A percentile compares a stretch with the other conserved stretches of the same genome.
Evolutionary conservation across 2,113 vertebrate species (phyloP).

Genomic region (Alosa alosa): DNA sequence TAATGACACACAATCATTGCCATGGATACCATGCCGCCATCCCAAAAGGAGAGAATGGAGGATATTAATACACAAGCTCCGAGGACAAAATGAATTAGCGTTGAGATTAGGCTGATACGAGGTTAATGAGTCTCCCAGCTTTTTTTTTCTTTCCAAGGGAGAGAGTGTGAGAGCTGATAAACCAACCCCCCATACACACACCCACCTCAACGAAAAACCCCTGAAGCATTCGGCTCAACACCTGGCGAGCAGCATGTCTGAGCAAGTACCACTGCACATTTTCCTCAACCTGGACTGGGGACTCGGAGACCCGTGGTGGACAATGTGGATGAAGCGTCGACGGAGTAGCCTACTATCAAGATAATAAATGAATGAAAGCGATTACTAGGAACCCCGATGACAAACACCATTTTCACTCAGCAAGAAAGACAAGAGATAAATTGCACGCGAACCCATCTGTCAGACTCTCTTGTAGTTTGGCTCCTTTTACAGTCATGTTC

Average conservation of each 20-base stretch:
- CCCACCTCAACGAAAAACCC: constrained; percentile 1
- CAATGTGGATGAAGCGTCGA: not conserved
- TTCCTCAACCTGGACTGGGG: not conserved
- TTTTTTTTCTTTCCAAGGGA: constrained; percentile 26
- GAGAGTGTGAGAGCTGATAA: constrained; percentile 22
- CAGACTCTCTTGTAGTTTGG: constrained; percentile 18
- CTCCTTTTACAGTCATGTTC: constrained; percentile 14
- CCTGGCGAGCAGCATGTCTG: constrained; percentile 30
- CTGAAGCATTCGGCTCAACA: constrained; percentile 28
- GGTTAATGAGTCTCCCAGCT: constrained; percentile 67
- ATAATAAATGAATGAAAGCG: constrained; percentile 21
- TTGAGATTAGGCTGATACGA: constrained; percentile 64
- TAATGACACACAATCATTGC: constrained; percentile 72
- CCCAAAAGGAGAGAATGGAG: constrained; percentile 55
- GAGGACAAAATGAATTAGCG: constrained; percentile 69
- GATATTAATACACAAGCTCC: constrained; percentile 66
- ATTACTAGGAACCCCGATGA: constrained; percentile 13
- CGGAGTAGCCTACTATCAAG: constrained; percentile 15
- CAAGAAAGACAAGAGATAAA: constrained; percentile 35
- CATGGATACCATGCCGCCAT: constrained; percentile 64
- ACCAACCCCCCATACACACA: not conserved
- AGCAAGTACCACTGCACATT: not conserved
- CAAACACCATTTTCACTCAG: constrained; percentile 27
- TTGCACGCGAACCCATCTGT: constrained; percentile 30
- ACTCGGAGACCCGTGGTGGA: not conserved